These are phyloP conservation scores for Erpobdella octoculata DNA, from an alignment of 2,888 invertebrate species.

Conservation along the genomic window DNA sequence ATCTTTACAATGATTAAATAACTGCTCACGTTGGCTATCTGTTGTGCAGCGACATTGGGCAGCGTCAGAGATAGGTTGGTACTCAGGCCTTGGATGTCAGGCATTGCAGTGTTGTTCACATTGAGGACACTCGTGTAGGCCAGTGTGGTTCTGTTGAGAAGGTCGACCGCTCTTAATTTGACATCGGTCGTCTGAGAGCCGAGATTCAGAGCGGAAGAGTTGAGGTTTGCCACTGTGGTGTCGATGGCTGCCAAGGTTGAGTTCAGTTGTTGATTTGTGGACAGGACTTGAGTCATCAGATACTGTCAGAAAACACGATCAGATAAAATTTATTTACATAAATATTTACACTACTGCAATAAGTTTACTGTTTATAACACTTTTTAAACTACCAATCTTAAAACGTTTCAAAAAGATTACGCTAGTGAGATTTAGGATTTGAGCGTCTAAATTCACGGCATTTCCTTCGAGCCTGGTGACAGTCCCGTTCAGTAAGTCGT, in stretches of 20 bases:
- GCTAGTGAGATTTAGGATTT: background rate
- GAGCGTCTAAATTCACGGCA: background rate
- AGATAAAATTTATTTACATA: too few species aligned
- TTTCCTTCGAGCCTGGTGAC: background rate
- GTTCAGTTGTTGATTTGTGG: background rate
- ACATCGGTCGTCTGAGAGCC: background rate
- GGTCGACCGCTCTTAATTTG: background rate
- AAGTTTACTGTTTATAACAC: too few species aligned
- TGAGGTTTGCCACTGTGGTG: background rate
- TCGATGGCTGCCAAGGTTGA: background rate
- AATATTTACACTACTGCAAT: too few species aligned
- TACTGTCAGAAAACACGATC: too few species aligned
- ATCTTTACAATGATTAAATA: background rate
- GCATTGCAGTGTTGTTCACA: background rate
- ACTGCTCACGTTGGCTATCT: background rate
- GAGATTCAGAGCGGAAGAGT: background rate
- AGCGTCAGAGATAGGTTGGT: background rate
- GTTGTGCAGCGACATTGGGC: constrained; percentile 6
- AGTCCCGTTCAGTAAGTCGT: background rate
- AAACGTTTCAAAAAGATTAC: background rate
- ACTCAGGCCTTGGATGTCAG: constrained; percentile 13
- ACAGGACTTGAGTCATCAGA: background rate
- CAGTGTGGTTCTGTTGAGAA: background rate
- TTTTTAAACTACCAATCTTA: background rate
- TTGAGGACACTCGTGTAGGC: background rate